Conservation (phyloP, 92 coral and sea anemone genomes). For the Montipora capitata region DNA sequence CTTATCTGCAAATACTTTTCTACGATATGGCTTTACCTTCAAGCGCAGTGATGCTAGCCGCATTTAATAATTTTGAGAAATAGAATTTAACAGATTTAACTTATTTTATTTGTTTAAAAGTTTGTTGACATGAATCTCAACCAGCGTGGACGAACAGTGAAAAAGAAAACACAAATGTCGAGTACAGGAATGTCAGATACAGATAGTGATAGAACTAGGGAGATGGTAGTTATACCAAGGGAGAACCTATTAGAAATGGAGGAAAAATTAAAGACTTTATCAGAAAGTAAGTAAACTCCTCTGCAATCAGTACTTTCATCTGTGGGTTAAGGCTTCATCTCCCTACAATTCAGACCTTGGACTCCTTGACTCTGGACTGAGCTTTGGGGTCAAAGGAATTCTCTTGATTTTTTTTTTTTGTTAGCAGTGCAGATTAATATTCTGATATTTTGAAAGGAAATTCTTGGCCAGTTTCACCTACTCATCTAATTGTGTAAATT, state of each 20-base stretch:
- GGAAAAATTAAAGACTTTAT: not conserved
- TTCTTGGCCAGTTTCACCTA: no score
- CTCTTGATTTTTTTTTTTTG: not conserved
- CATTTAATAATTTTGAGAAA: no score
- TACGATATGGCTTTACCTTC: no score
- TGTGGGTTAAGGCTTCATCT: not conserved
- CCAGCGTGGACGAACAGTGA: constrained; percentile 13
- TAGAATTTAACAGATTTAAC: not conserved
- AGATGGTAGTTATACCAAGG: constrained; percentile 1
- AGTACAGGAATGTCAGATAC: not conserved
- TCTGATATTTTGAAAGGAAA: no score
- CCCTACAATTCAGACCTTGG: not conserved
- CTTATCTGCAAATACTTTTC: no score
- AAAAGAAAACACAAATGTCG: constrained; percentile 12
- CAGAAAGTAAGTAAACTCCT: not conserved
- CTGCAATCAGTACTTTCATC: no score
- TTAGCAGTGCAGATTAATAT: no score
- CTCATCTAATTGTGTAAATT: no score
- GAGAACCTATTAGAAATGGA: not conserved
- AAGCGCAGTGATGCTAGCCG: no score
- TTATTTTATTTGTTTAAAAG: not conserved
- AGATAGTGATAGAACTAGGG: not conserved
- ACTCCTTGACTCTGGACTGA: not conserved
- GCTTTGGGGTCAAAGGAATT: not conserved
- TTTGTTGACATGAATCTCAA: constrained; percentile 29